A percentile compares a stretch with the other conserved stretches of the same genome.
Conservation (phyloP, 2,797 vertebrate genomes). For the Podarcis siculus region DNA sequence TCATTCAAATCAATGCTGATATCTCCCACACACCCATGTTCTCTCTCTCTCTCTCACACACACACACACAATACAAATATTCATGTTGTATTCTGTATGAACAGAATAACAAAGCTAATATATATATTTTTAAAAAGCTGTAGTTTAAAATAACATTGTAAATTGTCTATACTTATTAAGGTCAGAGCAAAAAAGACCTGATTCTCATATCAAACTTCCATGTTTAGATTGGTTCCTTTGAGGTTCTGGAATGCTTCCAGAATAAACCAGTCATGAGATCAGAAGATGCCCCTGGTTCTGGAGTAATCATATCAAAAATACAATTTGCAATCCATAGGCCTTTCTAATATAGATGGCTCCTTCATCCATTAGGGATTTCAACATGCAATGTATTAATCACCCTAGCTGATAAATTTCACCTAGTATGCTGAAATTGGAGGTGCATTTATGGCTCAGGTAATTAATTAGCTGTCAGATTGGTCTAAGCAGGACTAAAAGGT, state of each 20-base stretch:
- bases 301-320: background rate
- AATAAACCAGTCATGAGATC: background rate
- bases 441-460: conserved; percentile 17
- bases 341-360: background rate
- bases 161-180: background rate
- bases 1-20: background rate
- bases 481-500: conserved; percentile 21
- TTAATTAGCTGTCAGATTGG: conserved; percentile 41
- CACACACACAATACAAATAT: background rate
- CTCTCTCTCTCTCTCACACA: too few species aligned
- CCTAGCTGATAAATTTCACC: conserved; percentile 1
- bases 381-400: background rate
- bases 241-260: background rate
- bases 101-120: background rate
- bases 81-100: background rate
- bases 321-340: conserved; percentile 5
- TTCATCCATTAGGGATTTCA: background rate
- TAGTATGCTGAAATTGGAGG: background rate
- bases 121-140: background rate
- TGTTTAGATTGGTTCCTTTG: background rate
- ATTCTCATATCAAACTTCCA: background rate
- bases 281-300: background rate
- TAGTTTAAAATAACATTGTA: background rate
- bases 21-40: background rate
- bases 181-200: background rate